phyloP scores from a whole-genome alignment of 2,888 invertebrate genomes.

The Oeneis ivallda region DNA sequence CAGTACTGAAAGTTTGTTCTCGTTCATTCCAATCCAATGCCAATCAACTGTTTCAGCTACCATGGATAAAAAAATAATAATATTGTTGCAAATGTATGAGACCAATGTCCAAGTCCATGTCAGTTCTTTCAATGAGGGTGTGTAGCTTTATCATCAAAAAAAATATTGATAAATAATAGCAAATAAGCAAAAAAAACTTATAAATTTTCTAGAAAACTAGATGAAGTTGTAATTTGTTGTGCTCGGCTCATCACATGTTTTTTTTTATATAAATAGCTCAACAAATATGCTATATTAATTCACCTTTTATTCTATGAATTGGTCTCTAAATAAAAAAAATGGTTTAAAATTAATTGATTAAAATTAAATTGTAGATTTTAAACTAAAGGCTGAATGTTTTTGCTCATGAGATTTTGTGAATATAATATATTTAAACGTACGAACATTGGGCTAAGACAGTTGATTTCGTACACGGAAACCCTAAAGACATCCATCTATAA shows the following conservation, averaged over 20 bases:
- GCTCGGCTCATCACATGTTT: neutral
- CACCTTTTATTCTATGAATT: neutral
- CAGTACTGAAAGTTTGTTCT: neutral
- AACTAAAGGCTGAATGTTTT: constrained; percentile 56
- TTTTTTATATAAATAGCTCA: neutral
- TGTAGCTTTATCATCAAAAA: neutral
- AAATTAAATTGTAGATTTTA: constrained; percentile 13
- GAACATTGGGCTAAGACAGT: neutral
- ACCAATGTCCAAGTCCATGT: neutral
- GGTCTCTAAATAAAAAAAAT: neutral
- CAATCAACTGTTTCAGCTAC: neutral
- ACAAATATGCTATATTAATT: neutral
- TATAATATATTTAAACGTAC: constrained; percentile 15
- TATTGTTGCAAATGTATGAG: neutral
- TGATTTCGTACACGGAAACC: neutral
- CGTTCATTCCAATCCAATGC: constrained; percentile 7
- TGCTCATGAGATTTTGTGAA: constrained; percentile 50
- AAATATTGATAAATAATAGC: neutral
- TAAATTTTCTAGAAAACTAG: neutral
- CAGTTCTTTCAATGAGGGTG: neutral
- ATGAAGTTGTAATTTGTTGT: neutral
- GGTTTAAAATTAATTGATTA: neutral
- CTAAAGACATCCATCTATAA: neutral
- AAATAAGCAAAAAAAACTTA: neutral
- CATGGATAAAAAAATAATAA: too few relatives aligned